Evolutionary conservation across 2,888 invertebrate species (phyloP).

Genomic region (Hybos culiciformis): DNA sequence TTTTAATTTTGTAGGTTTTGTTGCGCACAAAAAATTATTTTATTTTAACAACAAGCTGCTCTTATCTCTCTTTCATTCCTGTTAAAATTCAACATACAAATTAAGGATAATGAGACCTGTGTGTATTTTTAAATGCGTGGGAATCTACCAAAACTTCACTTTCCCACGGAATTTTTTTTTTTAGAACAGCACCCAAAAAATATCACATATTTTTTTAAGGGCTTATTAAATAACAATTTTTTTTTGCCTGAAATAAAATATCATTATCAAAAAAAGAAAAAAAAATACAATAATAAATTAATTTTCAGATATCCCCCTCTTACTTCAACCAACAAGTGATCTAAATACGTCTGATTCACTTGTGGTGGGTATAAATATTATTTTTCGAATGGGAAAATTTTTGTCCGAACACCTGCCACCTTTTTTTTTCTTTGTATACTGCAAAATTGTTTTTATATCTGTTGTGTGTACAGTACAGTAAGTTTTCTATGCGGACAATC

Average conservation of each 20-base stretch:
- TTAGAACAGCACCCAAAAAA: slow-evolving; percentile 3
- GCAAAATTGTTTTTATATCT: slow-evolving; percentile 15
- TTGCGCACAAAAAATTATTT: no score
- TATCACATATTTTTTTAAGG: neutral
- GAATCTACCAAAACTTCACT: slow-evolving; percentile 23
- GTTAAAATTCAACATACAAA: no score
- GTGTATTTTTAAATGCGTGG: slow-evolving; percentile 19
- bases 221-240: neutral
- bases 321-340: neutral
- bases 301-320: neutral
- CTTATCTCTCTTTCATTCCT: no score
- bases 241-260: neutral
- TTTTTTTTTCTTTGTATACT: slow-evolving; percentile 23
- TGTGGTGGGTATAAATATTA: no score
- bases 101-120: neutral
- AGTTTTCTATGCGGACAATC: no score
- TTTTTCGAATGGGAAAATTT: neutral
- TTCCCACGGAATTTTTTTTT: slow-evolving; percentile 29
- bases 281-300: no score
- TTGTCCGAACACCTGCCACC: slow-evolving; percentile 33
- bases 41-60: no score
- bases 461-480: no score
- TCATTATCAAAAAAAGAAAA: no score
- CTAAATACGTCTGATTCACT: slow-evolving; percentile 28
- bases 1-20: neutral